A percentile compares a stretch with the other conserved stretches of the same genome.
phyloP scores from a whole-genome alignment of 2,797 vertebrate genomes.

The Rhabdophis nuchalis region DNA sequence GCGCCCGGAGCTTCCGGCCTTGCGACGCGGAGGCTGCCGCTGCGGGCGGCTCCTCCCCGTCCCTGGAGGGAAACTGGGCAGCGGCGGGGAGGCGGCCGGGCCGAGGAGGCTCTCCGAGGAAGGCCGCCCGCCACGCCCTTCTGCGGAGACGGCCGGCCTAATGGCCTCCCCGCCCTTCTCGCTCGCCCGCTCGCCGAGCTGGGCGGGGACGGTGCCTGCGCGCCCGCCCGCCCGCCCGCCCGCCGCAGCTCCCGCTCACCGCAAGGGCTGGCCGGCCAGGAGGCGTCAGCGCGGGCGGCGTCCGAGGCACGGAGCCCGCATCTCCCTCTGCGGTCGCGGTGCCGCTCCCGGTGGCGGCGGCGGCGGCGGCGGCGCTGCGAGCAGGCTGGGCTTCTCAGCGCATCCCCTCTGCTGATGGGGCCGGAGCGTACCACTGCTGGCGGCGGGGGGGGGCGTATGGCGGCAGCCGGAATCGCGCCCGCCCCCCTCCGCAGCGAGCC shows the following conservation, averaged over 20 bases:
- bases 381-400: neutral
- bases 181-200: neutral
- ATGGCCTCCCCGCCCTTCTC: neutral
- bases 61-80: neutral
- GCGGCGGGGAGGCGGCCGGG: neutral
- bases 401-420: neutral
- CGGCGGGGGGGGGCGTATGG: no score
- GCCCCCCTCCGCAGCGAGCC: neutral
- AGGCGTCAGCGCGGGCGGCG: neutral
- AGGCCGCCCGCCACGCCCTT: neutral
- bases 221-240: neutral
- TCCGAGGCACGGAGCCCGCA: neutral
- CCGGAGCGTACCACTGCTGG: constrained; percentile 14
- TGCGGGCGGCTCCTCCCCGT: neutral
- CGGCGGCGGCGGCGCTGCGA: neutral
- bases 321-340: neutral
- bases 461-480: no score
- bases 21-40: neutral
- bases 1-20: neutral
- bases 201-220: neutral
- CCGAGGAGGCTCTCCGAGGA: neutral
- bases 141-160: neutral
- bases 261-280: neutral
- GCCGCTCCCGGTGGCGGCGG: neutral
- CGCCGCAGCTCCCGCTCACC: neutral